Base-by-base conservation (phyloP, 2,113 vertebrate genomes). In the Brienomyrus longianalis region DNA sequence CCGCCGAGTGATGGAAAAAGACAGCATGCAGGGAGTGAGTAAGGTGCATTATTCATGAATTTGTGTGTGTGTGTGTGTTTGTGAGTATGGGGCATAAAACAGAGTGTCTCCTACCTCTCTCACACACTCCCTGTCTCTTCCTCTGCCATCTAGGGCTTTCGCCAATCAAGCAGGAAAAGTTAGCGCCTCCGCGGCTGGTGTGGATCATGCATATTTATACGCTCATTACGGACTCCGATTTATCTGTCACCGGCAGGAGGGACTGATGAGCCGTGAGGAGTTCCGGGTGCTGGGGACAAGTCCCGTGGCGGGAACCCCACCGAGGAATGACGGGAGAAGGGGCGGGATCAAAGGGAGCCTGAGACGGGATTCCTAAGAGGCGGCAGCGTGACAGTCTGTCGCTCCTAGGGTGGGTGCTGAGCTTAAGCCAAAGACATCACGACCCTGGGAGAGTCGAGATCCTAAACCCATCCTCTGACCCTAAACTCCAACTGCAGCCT, bases 141-240 rank as follows among this genome's bases (percentile, higher is more conserved):
- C 84, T 5, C 87, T 48, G 87, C 39, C 39, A 39, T 88, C 23
- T 31, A 9, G n/a, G 43, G 66, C 27, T 50, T 52, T 74, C 31
- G 70, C 66, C 88, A 89, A 35, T 89, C 70, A 80, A 35, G 47
- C 70, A 19, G 48, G 70, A 52, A 80, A 50, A 52, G 66, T 80
- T 80, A 35, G 47, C 1, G 17, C 15, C 35, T 47, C 19, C 1
- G 23, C 13, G 19, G 19, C 88, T 51, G 27, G 47, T 10, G 3
- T 31, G 27, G 6, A 50, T 23, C 70, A 80, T 89, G 88, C 66
- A 89, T 89, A 89, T 80, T 89, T 80, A 77, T 80, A 66, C 15
- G 17, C 70, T 89, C 23, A 89, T 89, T 89, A 89, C 19, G 31
- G 27, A 48, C 48, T 89, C 11, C 31, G 47, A 80, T 89, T 89